Evolutionary conservation across 2,113 vertebrate genomes (phyloP), one percentile per base, ranked within the genome.

Genomic region (Ceratotherium simum): DNA sequence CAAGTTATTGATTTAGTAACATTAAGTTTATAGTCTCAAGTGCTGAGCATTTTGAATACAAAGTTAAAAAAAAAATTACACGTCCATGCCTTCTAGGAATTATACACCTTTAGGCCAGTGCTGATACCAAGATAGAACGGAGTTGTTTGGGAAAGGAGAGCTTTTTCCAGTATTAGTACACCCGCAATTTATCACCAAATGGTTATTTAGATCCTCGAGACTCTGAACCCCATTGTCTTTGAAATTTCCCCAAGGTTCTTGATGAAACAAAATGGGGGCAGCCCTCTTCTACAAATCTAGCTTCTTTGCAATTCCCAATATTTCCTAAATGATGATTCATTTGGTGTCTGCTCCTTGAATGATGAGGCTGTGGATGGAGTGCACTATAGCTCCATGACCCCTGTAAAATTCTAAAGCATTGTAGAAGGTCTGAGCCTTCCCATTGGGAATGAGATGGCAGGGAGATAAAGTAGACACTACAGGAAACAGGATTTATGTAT

Each of bases 301-400:
- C 27, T 78, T 80, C 72, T 91, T 96, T 83, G 31, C 2, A 60
- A 54, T 88, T 65, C 70, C 31, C 84, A 67, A 10, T 89, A 72
- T 31, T 84, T 97, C 17, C 42, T 88, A 75, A 73, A 69, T 70
- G 36, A 33, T 94, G n/a, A n/a, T 87, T 78, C n/a, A 67, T 56
- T 90, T 82, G 27, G n/a, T 51, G 36, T 70, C 92, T 86, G 31
- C 21, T 87, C 25, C 69, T 16, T 56, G n/a, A 75, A 56, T 48
- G 54, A 29, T 81, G 65, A 93, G 33, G 8, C 39, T 36, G 12
- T 0, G 20, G 67, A 25, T 6, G 39, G 72, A 82, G n/a, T 65
- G 82, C 82, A 89, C 7, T 65, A 8, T 70, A 36, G n/a, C 46
- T 69, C 33, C 1, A 2, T 36, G 23, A 91, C 8, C 27, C 12